A percentile compares a stretch with the other conserved stretches of the same genome.
Evolutionary conservation across 1,140 invertebrate genomes (phyloP).

Genomic region (Drosophila paulistorum): DNA sequence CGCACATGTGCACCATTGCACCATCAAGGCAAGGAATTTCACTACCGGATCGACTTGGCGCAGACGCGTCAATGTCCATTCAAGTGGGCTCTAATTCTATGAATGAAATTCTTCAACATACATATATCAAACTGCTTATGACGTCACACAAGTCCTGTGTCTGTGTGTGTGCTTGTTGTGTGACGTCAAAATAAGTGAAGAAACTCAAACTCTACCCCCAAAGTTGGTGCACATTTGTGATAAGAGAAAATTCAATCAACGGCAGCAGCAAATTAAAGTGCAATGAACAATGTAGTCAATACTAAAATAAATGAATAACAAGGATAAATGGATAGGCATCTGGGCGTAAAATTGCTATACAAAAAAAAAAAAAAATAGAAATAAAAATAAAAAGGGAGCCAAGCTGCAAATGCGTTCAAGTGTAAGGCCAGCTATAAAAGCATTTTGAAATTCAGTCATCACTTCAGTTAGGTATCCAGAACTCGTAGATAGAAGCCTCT

Average conservation of each 20-base stretch:
- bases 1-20: slow-evolving; percentile 82
- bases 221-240: slow-evolving; percentile 70
- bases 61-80: slow-evolving; percentile 34
- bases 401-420: slow-evolving; percentile 47
- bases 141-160: slow-evolving; percentile 27
- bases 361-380: slow-evolving; percentile 1
- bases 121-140: slow-evolving; percentile 16
- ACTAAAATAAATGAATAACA: slow-evolving; percentile 36
- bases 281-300: slow-evolving; percentile 55
- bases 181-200: slow-evolving; percentile 47
- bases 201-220: not conserved
- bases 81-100: slow-evolving; percentile 33
- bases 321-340: slow-evolving; percentile 48
- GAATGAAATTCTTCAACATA: slow-evolving; percentile 34
- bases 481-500: not conserved
- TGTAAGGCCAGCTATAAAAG: slow-evolving; percentile 51
- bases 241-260: slow-evolving; percentile 76
- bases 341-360: slow-evolving; percentile 66
- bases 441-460: slow-evolving; percentile 31
- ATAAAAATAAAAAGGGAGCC: not conserved
- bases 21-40: slow-evolving; percentile 5
- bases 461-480: not conserved
- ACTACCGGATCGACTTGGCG: slow-evolving; percentile 4
- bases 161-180: slow-evolving; percentile 14
- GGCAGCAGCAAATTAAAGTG: slow-evolving; percentile 68